Percentiles rank a stretch among this genome's conserved stretches.
phyloP scores from a whole-genome alignment of 2,888 invertebrate species.

The Drosophila rellima region DNA sequence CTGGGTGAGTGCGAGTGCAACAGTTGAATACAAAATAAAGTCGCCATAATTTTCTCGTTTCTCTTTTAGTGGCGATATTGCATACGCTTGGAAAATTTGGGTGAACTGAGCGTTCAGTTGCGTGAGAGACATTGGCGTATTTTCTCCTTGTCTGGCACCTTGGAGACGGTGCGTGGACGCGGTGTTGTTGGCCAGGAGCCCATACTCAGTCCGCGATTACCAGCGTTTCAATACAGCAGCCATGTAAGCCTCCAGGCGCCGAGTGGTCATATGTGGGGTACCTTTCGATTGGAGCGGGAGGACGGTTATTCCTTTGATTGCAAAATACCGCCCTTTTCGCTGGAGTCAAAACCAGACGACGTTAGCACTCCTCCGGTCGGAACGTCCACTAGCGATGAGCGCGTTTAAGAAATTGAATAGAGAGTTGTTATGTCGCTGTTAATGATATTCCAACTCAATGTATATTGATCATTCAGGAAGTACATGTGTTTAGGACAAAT shows the following conservation, averaged over 20 bases:
- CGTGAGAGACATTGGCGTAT: constrained; percentile 99
- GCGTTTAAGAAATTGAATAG: constrained; percentile 50
- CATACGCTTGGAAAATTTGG: constrained; percentile 97
- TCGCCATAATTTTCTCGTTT: background rate
- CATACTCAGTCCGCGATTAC: constrained; percentile 93
- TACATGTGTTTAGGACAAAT: constrained; percentile 45
- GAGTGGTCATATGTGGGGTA: constrained; percentile 95
- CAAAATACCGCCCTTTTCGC: constrained; percentile 97
- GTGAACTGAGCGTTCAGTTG: constrained; percentile 94
- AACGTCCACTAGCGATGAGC: constrained; percentile 48
- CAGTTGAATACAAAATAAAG: background rate
- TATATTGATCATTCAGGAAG: constrained; percentile 51
- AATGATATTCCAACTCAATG: constrained; percentile 28
- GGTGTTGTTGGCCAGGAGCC: constrained; percentile 99
- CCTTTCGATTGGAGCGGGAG: constrained; percentile 98
- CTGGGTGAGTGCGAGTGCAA: constrained; percentile 86
- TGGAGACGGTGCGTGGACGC: constrained; percentile 97
- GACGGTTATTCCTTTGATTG: constrained; percentile 99
- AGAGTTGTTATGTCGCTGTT: constrained; percentile 56
- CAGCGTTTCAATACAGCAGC: constrained; percentile 99
- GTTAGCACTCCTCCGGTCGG: constrained; percentile 56
- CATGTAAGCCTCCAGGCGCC: constrained; percentile 98
- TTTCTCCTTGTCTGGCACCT: constrained; percentile 96
- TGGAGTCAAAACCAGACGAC: constrained; percentile 96
- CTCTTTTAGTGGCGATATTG: constrained; percentile 96